These are phyloP conservation scores for Drosophila limbata DNA, from an alignment of 2,888 invertebrate genomes.

Conservation along the genomic window DNA sequence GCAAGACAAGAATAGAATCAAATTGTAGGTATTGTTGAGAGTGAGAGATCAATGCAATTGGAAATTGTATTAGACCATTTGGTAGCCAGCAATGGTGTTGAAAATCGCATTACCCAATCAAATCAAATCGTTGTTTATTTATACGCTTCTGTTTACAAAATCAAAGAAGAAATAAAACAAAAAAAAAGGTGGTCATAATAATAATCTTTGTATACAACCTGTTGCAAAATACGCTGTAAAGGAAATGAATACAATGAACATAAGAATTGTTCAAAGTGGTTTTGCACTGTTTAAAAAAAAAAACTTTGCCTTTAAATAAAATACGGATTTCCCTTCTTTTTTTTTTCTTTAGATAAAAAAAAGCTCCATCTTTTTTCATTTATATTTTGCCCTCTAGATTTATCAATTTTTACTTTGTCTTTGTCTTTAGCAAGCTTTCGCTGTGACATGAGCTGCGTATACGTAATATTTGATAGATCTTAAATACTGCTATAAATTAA, in stretches of 20 bases:
- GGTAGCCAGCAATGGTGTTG: constrained; percentile 43
- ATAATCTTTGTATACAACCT: constrained; percentile 61
- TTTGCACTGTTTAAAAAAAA: background rate
- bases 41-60: constrained; percentile 36
- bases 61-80: constrained; percentile 44
- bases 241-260: constrained; percentile 30
- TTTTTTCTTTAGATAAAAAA: constrained; percentile 2
- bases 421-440: constrained; percentile 48
- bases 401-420: constrained; percentile 25
- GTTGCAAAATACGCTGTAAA: constrained; percentile 52
- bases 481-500: constrained; percentile 1
- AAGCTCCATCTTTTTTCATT: constrained; percentile 36
- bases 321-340: constrained; percentile 11
- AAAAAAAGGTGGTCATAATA: constrained; percentile 18
- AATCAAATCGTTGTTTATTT: constrained; percentile 54
- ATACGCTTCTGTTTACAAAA: constrained; percentile 49
- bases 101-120: constrained; percentile 56
- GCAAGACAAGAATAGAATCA: constrained; percentile 49
- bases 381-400: constrained; percentile 37
- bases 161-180: background rate
- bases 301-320: constrained; percentile 8
- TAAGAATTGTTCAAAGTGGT: constrained; percentile 23
- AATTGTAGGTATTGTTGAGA: constrained; percentile 4
- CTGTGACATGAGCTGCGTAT: constrained; percentile 53
- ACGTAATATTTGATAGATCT: constrained; percentile 61